Evolutionary conservation across 1,140 invertebrate genomes (phyloP).

Genomic region (Pogonomyrmex californicus): DNA sequence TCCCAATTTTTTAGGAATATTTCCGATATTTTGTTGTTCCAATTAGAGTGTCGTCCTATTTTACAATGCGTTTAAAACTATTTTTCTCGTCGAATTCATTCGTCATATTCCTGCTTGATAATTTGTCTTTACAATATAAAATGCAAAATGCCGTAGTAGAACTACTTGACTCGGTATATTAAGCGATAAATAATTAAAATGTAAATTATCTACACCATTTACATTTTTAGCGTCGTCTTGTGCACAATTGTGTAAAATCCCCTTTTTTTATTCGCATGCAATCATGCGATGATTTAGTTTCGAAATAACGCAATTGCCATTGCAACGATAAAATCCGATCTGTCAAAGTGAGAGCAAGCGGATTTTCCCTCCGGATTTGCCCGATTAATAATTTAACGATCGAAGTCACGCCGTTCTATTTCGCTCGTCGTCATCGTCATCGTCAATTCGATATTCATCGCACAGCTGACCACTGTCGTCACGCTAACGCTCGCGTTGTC

Average conservation of each 20-base stretch:
- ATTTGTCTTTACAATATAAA: neutral
- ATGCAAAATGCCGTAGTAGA: too few species aligned
- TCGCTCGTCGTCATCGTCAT: neutral
- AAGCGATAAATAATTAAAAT: too few species aligned
- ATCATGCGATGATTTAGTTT: too few species aligned
- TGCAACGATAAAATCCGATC: neutral
- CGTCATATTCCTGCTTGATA: neutral
- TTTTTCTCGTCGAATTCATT: neutral
- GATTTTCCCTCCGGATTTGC: conserved; percentile 8
- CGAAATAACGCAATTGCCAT: too few species aligned
- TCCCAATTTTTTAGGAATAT: neutral
- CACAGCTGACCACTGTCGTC: conserved; percentile 47
- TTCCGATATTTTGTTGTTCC: conserved; percentile 2
- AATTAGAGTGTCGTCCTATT: neutral
- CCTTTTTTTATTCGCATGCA: too few species aligned
- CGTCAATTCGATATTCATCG: conserved; percentile 19
- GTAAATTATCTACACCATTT: too few species aligned
- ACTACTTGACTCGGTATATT: too few species aligned
- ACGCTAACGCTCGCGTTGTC: conserved; percentile 45
- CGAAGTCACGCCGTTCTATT: conserved; percentile 8
- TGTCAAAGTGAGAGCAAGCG: neutral
- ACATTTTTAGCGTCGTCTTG: too few species aligned
- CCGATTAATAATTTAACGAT: conserved; percentile 46
- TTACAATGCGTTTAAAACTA: neutral
- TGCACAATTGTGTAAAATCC: too few species aligned